Percentiles rank a stretch among this genome's conserved stretches.
These are phyloP conservation scores for Ascidia mentula DNA, from an alignment of 23 tunicate genomes.

Conservation along the genomic window DNA sequence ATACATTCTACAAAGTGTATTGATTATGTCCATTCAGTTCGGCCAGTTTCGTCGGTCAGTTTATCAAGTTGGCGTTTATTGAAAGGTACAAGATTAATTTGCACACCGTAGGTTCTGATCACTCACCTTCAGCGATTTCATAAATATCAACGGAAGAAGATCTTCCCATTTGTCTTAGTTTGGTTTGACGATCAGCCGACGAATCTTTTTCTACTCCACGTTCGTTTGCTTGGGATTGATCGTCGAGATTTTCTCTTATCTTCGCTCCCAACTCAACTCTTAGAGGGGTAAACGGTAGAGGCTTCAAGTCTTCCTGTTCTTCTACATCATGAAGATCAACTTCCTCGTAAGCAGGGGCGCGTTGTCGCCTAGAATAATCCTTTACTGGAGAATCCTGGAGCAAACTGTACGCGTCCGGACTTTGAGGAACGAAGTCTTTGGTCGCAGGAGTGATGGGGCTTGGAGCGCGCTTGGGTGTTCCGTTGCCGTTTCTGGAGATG, in stretches of 20 bases:
- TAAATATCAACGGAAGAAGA: background rate
- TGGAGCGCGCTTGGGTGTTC: background rate
- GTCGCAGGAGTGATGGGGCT: too few relatives aligned
- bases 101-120: too few relatives aligned
- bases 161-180: background rate
- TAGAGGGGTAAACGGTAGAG: background rate
- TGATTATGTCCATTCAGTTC: too few relatives aligned
- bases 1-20: too few relatives aligned
- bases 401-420: background rate
- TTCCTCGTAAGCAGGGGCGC: slow-evolving; percentile 22
- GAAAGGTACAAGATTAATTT: too few relatives aligned
- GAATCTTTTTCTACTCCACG: background rate
- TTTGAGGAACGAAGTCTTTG: background rate
- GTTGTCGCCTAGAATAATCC: background rate
- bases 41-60: too few relatives aligned
- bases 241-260: background rate
- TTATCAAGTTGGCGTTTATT: too few relatives aligned
- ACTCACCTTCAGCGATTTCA: background rate
- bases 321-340: background rate
- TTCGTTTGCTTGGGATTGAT: background rate
- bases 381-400: background rate
- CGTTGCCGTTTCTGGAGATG: background rate
- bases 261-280: background rate
- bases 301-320: background rate
- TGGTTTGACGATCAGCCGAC: background rate